A percentile compares a stretch with the other conserved stretches of the same genome.
phyloP scores from a whole-genome alignment of 1,140 invertebrate genomes.

The Choristoneura fumiferana region DNA sequence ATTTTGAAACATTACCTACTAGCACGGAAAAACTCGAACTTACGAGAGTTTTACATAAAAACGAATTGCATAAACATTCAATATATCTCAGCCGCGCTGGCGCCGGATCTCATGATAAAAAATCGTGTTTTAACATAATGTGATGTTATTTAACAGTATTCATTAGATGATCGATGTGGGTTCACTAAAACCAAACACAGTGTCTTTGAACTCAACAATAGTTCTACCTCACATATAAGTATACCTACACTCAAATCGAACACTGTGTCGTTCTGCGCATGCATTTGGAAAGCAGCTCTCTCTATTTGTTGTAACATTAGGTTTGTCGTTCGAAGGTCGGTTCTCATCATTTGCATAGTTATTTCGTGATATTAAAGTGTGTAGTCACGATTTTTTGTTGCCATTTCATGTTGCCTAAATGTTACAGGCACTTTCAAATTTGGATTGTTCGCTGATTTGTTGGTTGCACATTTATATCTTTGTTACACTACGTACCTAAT shows the following conservation, averaged over 20 bases:
- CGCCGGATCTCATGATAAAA: constrained; percentile 35
- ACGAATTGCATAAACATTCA: constrained; percentile 26
- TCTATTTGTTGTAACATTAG: constrained; percentile 16
- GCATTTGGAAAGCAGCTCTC: constrained; percentile 23
- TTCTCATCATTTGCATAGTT: constrained; percentile 51
- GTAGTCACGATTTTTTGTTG: constrained; percentile 53
- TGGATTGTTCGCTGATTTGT: constrained; percentile 11
- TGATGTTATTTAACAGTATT: constrained; percentile 42
- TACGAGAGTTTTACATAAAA: constrained; percentile 26
- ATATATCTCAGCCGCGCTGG: constrained; percentile 29
- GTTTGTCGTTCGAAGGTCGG: constrained; percentile 49
- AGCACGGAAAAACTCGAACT: background rate
- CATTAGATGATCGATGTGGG: constrained; percentile 36
- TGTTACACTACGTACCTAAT: background rate
- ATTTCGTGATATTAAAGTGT: constrained; percentile 40
- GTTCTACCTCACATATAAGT: background rate
- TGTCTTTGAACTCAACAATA: constrained; percentile 5
- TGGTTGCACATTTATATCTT: constrained; percentile 4
- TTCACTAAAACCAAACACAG: background rate
- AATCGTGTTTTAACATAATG: constrained; percentile 44
- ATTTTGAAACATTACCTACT: constrained; percentile 9
- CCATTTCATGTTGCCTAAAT: constrained; percentile 39
- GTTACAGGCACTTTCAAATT: constrained; percentile 37
- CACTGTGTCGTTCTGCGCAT: constrained; percentile 21
- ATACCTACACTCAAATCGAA: constrained; percentile 8